Evolutionary conservation across 2,888 invertebrate genomes (phyloP).

Genomic region (Caenorhabditis sp.): DNA sequence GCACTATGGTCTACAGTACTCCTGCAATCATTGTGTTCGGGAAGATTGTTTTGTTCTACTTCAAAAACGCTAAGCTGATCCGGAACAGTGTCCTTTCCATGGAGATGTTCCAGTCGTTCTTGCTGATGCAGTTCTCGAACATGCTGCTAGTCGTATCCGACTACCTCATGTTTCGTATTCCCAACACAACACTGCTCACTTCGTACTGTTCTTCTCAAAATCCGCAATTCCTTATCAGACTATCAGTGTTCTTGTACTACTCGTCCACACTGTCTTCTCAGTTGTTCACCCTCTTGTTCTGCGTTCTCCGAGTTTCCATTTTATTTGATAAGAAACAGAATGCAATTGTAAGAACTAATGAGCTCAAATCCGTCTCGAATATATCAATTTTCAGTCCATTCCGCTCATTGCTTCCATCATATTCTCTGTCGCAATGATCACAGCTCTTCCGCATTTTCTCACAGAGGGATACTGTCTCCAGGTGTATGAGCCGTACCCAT

Average conservation of each 20-base stretch:
- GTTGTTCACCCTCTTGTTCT: constrained; percentile 23
- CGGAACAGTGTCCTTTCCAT: constrained; percentile 2
- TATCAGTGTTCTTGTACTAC: constrained; percentile 13
- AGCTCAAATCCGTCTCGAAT: not conserved
- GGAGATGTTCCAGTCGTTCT: constrained; percentile 30
- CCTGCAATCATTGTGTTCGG: constrained; percentile 1
- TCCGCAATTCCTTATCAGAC: constrained; percentile 6
- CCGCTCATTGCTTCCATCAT: not conserved
- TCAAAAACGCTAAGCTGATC: not conserved
- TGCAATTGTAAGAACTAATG: constrained; percentile 2
- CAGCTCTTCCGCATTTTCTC: not conserved
- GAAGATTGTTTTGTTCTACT: constrained; percentile 6
- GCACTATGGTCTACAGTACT: constrained; percentile 15
- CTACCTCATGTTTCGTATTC: constrained; percentile 15
- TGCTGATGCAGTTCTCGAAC: constrained; percentile 36
- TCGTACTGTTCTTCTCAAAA: constrained; percentile 21
- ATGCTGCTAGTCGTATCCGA: constrained; percentile 9
- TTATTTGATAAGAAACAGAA: not conserved
- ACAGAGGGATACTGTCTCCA: constrained; percentile 15
- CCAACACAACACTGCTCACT: constrained; percentile 14
- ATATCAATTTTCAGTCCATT: not conserved
- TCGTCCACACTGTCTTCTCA: not conserved
- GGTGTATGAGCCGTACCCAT: constrained; percentile 14
- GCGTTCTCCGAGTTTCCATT: constrained; percentile 29
- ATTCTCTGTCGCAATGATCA: not conserved